A percentile compares a stretch with the other conserved stretches of the same genome.
Evolutionary conservation across 2,113 vertebrate species (phyloP).

Genomic region (Forbesichthys agassizii): DNA sequence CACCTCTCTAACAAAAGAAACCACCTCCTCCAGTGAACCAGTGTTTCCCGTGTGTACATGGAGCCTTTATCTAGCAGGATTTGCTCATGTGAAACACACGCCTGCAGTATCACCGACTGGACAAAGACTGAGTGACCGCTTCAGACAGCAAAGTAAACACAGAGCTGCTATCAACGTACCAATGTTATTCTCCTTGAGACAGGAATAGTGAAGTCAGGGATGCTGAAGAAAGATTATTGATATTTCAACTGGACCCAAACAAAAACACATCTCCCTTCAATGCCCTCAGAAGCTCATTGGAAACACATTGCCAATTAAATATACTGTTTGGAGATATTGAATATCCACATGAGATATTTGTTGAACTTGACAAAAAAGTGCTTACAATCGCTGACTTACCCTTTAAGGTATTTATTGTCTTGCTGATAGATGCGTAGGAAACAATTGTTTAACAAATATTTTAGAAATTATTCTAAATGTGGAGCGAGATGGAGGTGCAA

Average conservation of each 20-base stretch:
- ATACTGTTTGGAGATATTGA: too few relatives aligned
- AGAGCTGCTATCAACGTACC: neutral
- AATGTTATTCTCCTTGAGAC: conserved; percentile 8
- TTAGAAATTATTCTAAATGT: conserved; percentile 1
- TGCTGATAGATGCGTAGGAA: neutral
- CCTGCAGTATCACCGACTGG: conserved; percentile 33
- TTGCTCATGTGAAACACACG: conserved; percentile 29
- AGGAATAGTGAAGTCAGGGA: neutral
- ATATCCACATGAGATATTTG: too few relatives aligned
- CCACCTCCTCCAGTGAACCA: conserved; percentile 59
- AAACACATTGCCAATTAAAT: too few relatives aligned
- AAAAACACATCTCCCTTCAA: too few relatives aligned
- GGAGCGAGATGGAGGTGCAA: conserved; percentile 3
- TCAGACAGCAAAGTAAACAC: conserved; percentile 25
- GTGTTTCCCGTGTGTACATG: conserved; percentile 48
- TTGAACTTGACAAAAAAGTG: too few relatives aligned
- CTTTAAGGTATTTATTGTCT: neutral
- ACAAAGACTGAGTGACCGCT: conserved; percentile 11
- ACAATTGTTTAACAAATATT: neutral
- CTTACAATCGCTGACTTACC: too few relatives aligned
- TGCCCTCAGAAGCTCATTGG: too few relatives aligned
- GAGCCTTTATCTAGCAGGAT: conserved; percentile 27
- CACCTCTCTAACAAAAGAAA: conserved; percentile 40
- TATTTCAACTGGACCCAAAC: too few relatives aligned
- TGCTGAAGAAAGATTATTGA: too few relatives aligned